These are phyloP conservation scores for Drosophila incognita DNA, from an alignment of 2,888 invertebrate species.

Conservation along the genomic window DNA sequence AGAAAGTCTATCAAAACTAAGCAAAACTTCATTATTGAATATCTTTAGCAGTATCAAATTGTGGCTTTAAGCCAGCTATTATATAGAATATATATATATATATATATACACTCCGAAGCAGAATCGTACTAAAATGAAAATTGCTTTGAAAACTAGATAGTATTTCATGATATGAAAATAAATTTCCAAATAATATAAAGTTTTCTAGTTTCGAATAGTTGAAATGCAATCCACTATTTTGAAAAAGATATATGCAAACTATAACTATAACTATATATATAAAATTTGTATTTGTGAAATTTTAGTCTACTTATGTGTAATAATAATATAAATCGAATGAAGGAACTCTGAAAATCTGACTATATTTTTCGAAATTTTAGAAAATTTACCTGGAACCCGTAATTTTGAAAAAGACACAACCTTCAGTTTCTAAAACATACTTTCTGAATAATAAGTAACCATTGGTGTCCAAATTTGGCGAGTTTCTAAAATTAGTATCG, in stretches of 20 bases:
- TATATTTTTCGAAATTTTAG: fast-evolving
- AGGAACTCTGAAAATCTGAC: fast-evolving
- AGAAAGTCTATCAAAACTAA: background rate
- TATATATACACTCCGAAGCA: background rate
- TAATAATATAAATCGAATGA: background rate
- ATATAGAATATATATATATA: background rate
- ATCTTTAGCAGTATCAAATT: background rate
- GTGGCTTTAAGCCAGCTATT: background rate
- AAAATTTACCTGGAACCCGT: fast-evolving
- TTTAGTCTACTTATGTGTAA: background rate
- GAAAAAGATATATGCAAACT: background rate
- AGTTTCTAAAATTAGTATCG: background rate
- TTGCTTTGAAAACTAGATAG: background rate
- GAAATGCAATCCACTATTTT: background rate
- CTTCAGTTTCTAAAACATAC: background rate
- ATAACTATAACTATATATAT: too few relatives aligned
- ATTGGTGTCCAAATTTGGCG: too few relatives aligned
- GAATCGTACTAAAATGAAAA: too few relatives aligned
- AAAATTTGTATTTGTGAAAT: background rate
- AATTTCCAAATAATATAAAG: too few relatives aligned
- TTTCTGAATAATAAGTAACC: background rate
- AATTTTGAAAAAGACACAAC: background rate
- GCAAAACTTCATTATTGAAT: background rate
- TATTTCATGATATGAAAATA: background rate
- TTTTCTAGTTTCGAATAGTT: background rate